These are phyloP conservation scores for Augochlora pura DNA, from an alignment of 1,140 invertebrate species.

Conservation along the genomic window DNA sequence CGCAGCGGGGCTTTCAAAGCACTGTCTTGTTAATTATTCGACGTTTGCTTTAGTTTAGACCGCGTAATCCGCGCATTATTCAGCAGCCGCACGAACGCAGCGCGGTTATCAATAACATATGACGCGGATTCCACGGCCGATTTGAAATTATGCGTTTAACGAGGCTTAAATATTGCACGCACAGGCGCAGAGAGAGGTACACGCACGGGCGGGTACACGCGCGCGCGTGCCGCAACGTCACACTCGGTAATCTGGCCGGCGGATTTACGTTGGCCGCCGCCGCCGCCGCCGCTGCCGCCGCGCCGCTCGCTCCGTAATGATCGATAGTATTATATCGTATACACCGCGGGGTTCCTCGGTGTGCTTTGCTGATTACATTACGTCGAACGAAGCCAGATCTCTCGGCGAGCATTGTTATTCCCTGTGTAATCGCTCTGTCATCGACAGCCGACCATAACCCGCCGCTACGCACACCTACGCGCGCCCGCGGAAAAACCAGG, in stretches of 20 bases:
- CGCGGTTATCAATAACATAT: conserved; percentile 48
- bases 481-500: too few species aligned
- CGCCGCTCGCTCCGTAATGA: not conserved
- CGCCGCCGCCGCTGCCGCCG: too few species aligned
- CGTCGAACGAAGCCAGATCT: not conserved
- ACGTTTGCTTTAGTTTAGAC: conserved; percentile 43
- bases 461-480: too few species aligned
- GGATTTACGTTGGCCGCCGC: conserved; percentile 19
- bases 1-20: conserved; percentile 28
- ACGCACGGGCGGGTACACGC: not conserved
- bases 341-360: not conserved
- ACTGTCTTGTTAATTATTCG: conserved; percentile 46
- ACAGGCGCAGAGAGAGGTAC: not conserved
- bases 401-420: conserved; percentile 12
- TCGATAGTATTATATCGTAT: conserved; percentile 36
- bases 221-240: not conserved
- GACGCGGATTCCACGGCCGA: conserved; percentile 36
- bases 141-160: conserved; percentile 50
- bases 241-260: conserved; percentile 16
- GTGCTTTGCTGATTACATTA: conserved; percentile 21
- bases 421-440: conserved; percentile 19
- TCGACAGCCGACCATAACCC: not conserved
- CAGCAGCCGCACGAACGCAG: conserved; percentile 5
- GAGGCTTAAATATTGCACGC: conserved; percentile 43
- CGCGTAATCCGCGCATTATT: conserved; percentile 44